Conservation (phyloP, 2,113 vertebrate genomes). For the Stomatorhinus ivindoensis region DNA sequence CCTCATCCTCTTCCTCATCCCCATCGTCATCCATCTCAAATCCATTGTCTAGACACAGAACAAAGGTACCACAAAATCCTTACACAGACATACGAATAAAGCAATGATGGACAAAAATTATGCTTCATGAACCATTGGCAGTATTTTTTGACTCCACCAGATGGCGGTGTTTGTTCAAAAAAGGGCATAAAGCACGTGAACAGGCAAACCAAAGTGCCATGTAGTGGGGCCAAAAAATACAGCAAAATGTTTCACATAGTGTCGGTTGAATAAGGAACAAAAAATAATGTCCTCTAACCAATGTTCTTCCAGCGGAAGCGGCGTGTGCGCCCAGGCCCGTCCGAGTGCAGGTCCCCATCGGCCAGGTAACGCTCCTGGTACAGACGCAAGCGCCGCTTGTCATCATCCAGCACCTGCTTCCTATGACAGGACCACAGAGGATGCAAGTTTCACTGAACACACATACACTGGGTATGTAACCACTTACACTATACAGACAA, state of each 20-base stretch:
- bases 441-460: background rate
- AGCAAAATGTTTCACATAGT: background rate
- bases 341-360: conserved; percentile 88
- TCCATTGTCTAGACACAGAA: conserved; percentile 41
- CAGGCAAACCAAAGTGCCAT: background rate
- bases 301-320: conserved; percentile 92
- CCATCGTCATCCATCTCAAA: conserved; percentile 51
- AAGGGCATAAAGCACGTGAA: background rate
- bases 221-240: background rate
- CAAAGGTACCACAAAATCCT: background rate
- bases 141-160: background rate
- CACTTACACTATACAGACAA: background rate
- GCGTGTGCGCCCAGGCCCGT: conserved; percentile 82
- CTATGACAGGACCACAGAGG: conserved; percentile 46
- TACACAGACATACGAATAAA: background rate
- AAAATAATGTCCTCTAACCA: conserved; percentile 52
- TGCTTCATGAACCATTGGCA: background rate
- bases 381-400: conserved; percentile 78
- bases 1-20: conserved; percentile 60
- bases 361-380: conserved; percentile 88
- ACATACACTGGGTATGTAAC: background rate
- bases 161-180: background rate
- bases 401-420: conserved; percentile 89
- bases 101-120: background rate
- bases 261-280: background rate